phyloP scores from a whole-genome alignment of 1,140 invertebrate genomes.

The Apis cerana region DNA sequence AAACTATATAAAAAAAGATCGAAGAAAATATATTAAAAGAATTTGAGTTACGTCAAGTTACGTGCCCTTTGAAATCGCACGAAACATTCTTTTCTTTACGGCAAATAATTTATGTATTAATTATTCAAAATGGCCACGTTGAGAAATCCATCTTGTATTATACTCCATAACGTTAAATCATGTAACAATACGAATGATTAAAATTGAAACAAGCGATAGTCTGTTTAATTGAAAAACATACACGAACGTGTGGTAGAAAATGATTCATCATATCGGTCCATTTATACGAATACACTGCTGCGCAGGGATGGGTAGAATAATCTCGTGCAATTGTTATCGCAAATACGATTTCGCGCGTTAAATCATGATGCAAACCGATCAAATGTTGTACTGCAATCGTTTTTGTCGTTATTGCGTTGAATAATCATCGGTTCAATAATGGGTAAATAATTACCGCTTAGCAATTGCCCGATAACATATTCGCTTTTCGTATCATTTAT shows the following conservation, averaged over 20 bases:
- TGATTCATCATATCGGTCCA: conserved; percentile 11
- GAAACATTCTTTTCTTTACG: no score
- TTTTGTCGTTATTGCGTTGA: conserved; percentile 12
- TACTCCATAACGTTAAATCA: no score
- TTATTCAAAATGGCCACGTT: no score
- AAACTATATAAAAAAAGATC: no score
- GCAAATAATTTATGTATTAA: no score
- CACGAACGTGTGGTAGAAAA: not conserved
- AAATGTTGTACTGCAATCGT: conserved; percentile 2
- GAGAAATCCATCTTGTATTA: no score
- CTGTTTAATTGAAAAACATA: not conserved
- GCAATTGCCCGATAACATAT: not conserved
- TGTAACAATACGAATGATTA: not conserved
- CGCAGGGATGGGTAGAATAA: not conserved
- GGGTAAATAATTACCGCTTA: conserved; percentile 1
- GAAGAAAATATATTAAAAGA: no score
- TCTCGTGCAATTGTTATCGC: conserved; percentile 6
- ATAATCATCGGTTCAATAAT: not conserved
- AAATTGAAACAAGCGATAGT: not conserved
- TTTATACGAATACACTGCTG: not conserved
- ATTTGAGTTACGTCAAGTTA: no score
- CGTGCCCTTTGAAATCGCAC: no score
- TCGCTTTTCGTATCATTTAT: not conserved
- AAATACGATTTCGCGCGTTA: conserved; percentile 2
- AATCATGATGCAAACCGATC: not conserved